These are phyloP conservation scores for Himalopsyche kuldschensis DNA, from an alignment of 2,888 invertebrate species.

Conservation along the genomic window DNA sequence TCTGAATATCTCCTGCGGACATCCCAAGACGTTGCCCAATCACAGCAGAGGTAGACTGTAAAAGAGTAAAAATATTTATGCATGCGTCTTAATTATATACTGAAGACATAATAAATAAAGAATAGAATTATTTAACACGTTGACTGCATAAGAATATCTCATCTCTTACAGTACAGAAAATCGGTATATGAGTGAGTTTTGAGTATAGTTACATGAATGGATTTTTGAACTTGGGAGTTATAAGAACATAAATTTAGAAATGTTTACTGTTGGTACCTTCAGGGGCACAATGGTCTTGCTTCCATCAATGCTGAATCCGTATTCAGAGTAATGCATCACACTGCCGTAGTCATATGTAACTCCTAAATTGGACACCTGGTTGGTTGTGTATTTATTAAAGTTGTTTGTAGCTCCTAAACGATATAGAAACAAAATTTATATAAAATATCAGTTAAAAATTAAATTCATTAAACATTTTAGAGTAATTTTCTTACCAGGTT, in stretches of 20 bases:
- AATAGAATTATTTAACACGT: no score
- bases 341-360: conserved; percentile 73
- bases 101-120: no score
- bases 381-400: conserved; percentile 68
- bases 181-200: no score
- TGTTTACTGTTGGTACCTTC: neutral
- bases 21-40: conserved; percentile 51
- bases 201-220: no score
- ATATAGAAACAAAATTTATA: neutral
- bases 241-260: neutral
- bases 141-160: no score
- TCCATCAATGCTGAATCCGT: conserved; percentile 71
- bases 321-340: conserved; percentile 72
- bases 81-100: no score
- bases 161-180: no score
- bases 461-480: neutral
- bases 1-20: conserved; percentile 49
- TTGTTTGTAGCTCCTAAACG: conserved; percentile 53
- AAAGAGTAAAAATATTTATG: neutral
- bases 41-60: conserved; percentile 45
- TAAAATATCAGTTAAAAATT: neutral
- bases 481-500: conserved; percentile 51
- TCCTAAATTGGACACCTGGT: conserved; percentile 67
- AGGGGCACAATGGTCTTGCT: conserved; percentile 66
- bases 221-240: no score